phyloP scores from a whole-genome alignment of 2,888 invertebrate species.

The Pegoplata infirma region DNA sequence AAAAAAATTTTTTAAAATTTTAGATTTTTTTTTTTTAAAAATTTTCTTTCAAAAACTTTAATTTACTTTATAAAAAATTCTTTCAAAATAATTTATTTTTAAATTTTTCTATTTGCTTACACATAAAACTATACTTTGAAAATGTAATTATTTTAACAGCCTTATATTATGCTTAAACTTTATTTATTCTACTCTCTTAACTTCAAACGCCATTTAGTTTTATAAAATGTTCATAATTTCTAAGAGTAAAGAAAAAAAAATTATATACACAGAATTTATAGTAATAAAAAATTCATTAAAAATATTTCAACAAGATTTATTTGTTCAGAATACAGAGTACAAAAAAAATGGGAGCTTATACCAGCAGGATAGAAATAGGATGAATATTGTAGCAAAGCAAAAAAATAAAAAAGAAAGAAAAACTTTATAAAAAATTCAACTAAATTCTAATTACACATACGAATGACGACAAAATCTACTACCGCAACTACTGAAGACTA shows the following conservation, averaged over 20 bases:
- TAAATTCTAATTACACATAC: slow-evolving; percentile 74
- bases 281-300: slow-evolving; percentile 58
- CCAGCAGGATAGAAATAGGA: slow-evolving; percentile 14
- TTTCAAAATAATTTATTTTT: not conserved
- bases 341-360: slow-evolving; percentile 14
- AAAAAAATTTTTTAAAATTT: too few relatives aligned
- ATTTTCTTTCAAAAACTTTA: too few relatives aligned
- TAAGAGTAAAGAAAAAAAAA: not conserved
- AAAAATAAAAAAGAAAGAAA: slow-evolving; percentile 42
- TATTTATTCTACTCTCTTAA: not conserved
- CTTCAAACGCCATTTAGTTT: slow-evolving; percentile 37
- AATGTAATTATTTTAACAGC: not conserved
- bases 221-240: slow-evolving; percentile 43
- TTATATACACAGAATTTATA: too few relatives aligned
- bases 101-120: not conserved
- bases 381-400: too few relatives aligned
- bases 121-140: not conserved
- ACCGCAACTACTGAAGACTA: slow-evolving; percentile 19
- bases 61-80: not conserved
- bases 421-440: slow-evolving; percentile 59
- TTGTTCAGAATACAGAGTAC: too few relatives aligned
- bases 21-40: too few relatives aligned
- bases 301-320: slow-evolving; percentile 55
- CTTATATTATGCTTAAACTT: not conserved
- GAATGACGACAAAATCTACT: slow-evolving; percentile 54